These are phyloP conservation scores for Drosophila pseudoananassae DNA, from an alignment of 1,140 invertebrate species.

Conservation along the genomic window DNA sequence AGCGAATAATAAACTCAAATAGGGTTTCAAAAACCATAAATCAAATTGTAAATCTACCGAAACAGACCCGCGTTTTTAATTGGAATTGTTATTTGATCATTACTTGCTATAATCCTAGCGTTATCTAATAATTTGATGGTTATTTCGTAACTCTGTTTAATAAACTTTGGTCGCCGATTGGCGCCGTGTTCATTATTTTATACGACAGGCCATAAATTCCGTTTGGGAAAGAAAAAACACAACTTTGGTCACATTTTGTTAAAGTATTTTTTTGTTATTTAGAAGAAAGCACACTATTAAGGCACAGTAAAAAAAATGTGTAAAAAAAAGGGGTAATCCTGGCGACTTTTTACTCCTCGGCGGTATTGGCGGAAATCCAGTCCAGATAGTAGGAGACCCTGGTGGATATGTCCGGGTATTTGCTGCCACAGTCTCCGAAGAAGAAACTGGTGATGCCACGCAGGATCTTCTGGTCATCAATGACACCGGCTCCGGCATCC, in stretches of 20 bases:
- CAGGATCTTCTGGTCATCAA: conserved; percentile 48
- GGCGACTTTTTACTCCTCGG: not conserved
- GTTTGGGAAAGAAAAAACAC: not conserved
- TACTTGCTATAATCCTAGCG: not conserved
- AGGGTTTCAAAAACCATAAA: not conserved
- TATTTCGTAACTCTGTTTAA: not conserved
- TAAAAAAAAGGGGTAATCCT: conserved; percentile 33
- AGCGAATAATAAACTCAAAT: not conserved
- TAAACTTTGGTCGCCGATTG: conserved; percentile 14
- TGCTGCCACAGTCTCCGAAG: conserved; percentile 70
- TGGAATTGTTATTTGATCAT: not conserved
- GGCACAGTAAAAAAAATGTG: conserved; percentile 62
- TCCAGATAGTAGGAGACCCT: conserved; percentile 52
- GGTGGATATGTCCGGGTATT: conserved; percentile 59
- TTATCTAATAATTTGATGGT: not conserved
- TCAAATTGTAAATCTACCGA: conserved; percentile 1
- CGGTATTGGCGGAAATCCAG: conserved; percentile 56
- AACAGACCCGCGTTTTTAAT: not conserved
- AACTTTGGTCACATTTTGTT: not conserved
- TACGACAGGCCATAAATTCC: conserved; percentile 23
- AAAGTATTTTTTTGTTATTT: not conserved
- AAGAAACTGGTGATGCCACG: conserved; percentile 62
- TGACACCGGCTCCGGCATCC: conserved; percentile 63
- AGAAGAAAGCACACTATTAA: conserved; percentile 20
- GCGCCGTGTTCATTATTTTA: conserved; percentile 9